Evolutionary conservation across 2,888 invertebrate genomes (phyloP).

Genomic region (Sphaerolaimus hirsutus): DNA sequence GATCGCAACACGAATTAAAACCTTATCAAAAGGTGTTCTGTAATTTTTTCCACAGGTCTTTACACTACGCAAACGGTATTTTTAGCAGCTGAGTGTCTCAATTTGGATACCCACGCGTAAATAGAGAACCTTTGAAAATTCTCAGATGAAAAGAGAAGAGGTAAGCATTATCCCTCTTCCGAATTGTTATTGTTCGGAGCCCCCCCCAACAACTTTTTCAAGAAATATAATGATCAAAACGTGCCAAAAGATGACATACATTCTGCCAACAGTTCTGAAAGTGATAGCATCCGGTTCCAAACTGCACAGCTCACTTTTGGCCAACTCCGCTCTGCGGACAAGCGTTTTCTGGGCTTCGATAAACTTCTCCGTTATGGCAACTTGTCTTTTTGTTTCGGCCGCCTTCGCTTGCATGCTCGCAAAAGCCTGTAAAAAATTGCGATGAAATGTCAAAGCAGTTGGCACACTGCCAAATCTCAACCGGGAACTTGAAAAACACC

Average conservation of each 20-base stretch:
- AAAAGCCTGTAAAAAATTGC: constrained; percentile 45
- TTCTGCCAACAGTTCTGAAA: constrained; percentile 57
- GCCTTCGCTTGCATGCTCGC: constrained; percentile 54
- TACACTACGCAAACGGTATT: background rate
- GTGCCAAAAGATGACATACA: constrained; percentile 27
- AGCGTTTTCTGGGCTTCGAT: constrained; percentile 43
- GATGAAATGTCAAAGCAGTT: no score
- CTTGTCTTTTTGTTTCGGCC: constrained; percentile 52
- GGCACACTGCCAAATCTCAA: no score
- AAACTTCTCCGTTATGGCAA: constrained; percentile 51
- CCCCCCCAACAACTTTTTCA: background rate
- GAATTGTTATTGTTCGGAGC: background rate
- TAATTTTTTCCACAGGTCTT: no score
- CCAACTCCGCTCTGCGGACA: constrained; percentile 46
- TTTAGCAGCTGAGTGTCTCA: background rate
- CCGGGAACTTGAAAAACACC: no score
- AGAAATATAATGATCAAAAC: background rate
- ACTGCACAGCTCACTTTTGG: constrained; percentile 38
- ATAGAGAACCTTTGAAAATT: no score
- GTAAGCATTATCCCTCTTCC: background rate
- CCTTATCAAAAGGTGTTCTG: no score
- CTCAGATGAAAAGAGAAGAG: no score
- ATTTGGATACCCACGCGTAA: no score
- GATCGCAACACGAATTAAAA: no score
- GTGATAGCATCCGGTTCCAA: constrained; percentile 43